phyloP scores from a whole-genome alignment of 2,113 vertebrate genomes.

The Bolborhynchus lineola region DNA sequence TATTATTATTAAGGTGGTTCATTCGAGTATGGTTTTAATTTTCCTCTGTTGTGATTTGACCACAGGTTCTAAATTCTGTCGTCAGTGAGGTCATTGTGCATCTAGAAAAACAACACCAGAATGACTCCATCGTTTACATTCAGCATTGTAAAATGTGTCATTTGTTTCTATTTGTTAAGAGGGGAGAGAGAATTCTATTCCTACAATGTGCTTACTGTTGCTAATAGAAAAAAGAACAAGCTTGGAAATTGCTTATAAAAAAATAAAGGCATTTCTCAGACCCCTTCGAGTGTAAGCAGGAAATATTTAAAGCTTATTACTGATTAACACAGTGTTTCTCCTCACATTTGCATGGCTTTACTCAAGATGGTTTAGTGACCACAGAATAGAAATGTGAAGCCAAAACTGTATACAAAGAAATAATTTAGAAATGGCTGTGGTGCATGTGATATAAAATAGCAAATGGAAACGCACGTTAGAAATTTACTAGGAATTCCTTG shows the following conservation, averaged over 20 bases:
- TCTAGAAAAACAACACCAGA: not conserved
- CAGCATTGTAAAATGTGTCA: not conserved
- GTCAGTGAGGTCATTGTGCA: not conserved
- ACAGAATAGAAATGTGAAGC: not conserved
- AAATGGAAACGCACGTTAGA: not conserved
- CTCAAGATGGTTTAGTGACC: not conserved
- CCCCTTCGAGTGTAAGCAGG: not conserved
- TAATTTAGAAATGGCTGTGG: not conserved
- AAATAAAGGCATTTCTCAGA: not conserved
- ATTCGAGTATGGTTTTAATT: not conserved
- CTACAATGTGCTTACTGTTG: not conserved
- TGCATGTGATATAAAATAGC: not conserved
- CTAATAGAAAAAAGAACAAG: not conserved
- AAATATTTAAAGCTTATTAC: conserved; percentile 32
- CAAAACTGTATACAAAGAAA: not conserved
- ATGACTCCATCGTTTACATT: not conserved
- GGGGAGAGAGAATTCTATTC: not conserved
- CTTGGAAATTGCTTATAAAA: conserved; percentile 12
- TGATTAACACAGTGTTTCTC: not conserved
- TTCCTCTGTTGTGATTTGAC: not conserved
- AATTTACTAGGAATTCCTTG: not conserved
- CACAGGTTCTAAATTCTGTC: not conserved
- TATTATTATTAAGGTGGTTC: not conserved
- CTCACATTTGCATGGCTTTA: not conserved
- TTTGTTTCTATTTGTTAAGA: not conserved